Percentiles rank a stretch among this genome's conserved stretches.
These are phyloP conservation scores for Turdus rufiventris DNA, from an alignment of 2,113 vertebrate species.

Conservation along the genomic window DNA sequence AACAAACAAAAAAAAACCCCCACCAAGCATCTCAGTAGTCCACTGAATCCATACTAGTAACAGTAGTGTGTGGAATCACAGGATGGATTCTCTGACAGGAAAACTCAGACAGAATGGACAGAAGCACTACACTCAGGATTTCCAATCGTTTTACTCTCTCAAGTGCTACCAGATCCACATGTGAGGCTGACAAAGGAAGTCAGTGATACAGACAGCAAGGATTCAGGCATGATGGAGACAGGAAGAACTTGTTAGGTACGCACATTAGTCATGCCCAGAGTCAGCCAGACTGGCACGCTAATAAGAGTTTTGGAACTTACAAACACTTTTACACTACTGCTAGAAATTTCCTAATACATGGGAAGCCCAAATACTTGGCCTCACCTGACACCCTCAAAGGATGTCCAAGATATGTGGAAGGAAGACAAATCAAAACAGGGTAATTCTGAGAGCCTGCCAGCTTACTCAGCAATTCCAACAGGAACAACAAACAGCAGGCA, in stretches of 20 bases:
- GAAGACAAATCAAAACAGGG: background rate
- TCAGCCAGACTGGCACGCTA: background rate
- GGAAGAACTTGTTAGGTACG: constrained; percentile 3
- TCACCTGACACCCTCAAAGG: background rate
- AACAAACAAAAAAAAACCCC: background rate
- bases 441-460: background rate
- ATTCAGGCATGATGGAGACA: background rate
- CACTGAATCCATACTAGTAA: background rate
- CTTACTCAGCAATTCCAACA: background rate
- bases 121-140: background rate
- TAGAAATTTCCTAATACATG: background rate
- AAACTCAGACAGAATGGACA: background rate
- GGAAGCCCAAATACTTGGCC: background rate
- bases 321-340: background rate
- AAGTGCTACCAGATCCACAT: background rate
- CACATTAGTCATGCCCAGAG: background rate
- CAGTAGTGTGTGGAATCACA: background rate
- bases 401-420: background rate
- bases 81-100: background rate
- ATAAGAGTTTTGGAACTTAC: background rate
- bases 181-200: background rate
- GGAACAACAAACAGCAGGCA: background rate
- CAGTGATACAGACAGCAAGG: background rate
- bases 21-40: background rate
- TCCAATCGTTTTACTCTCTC: background rate